phyloP scores from a whole-genome alignment of 2,113 vertebrate genomes.

The Verasper variegatus region DNA sequence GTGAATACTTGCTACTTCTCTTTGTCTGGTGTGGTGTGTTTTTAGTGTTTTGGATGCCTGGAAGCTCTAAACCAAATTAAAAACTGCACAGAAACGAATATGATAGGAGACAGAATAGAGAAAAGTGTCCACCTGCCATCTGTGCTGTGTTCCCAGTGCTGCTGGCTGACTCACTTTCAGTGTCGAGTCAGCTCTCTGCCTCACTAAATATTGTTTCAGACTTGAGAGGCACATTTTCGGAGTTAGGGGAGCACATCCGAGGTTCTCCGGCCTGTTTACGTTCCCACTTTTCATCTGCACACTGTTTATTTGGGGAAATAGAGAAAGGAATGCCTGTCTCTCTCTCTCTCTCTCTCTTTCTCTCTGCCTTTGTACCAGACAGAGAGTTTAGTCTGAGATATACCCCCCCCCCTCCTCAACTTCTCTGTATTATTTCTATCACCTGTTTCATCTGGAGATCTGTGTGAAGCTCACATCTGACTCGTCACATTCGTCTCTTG shows the following conservation, averaged over 20 bases:
- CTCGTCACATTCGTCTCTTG: constrained; percentile 40
- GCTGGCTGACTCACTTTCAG: constrained; percentile 60
- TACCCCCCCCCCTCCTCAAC: neutral
- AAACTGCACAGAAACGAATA: constrained; percentile 9
- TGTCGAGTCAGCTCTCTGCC: constrained; percentile 70
- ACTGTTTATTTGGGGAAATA: constrained; percentile 80
- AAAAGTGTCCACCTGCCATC: constrained; percentile 45
- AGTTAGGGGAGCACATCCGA: constrained; percentile 73
- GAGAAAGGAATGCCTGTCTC: constrained; percentile 72
- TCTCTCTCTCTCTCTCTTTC: constrained; percentile 54
- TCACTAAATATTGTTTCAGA: constrained; percentile 80
- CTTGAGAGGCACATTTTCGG: constrained; percentile 74
- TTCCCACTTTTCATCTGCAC: constrained; percentile 78
- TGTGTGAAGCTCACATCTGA: constrained; percentile 34
- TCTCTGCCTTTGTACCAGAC: constrained; percentile 44
- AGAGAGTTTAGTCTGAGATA: constrained; percentile 63
- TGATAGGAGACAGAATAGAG: constrained; percentile 42
- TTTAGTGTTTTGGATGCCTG: constrained; percentile 17
- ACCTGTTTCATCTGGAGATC: constrained; percentile 51
- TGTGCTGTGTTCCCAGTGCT: constrained; percentile 53
- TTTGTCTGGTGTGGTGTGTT: constrained; percentile 17
- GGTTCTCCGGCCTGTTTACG: constrained; percentile 74
- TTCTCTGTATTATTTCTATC: constrained; percentile 51
- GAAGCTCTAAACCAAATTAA: constrained; percentile 24
- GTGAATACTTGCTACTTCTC: neutral